phyloP scores from a whole-genome alignment of 2,113 vertebrate genomes.

The Phaetusa simplex region DNA sequence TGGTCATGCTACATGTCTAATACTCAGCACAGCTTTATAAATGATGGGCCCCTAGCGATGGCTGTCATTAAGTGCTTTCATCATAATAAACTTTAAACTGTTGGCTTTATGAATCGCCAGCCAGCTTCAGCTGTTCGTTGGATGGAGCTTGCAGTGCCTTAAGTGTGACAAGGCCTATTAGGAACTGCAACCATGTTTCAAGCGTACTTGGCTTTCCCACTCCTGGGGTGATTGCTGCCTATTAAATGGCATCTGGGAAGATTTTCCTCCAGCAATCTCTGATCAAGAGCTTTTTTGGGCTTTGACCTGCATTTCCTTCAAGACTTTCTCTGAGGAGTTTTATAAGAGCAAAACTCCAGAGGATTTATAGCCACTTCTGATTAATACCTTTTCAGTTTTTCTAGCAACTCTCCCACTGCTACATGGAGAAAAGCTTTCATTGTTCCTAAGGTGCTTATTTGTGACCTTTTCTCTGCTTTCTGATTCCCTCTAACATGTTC shows the following conservation, averaged over 20 bases:
- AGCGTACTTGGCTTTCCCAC: constrained; percentile 84
- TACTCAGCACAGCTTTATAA: constrained; percentile 86
- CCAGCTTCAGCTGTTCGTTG: constrained; percentile 85
- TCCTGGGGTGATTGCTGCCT: constrained; percentile 88
- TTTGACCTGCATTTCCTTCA: constrained; percentile 88
- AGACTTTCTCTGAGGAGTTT: constrained; percentile 88
- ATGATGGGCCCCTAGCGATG: constrained; percentile 86
- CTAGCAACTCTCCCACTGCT: constrained; percentile 81
- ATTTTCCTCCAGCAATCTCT: constrained; percentile 87
- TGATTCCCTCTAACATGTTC: constrained; percentile 78
- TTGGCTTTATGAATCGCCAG: constrained; percentile 90
- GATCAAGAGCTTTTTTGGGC: constrained; percentile 89
- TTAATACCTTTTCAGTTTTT: constrained; percentile 86
- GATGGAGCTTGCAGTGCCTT: constrained; percentile 84
- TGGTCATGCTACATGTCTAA: constrained; percentile 89
- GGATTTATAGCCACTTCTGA: constrained; percentile 90
- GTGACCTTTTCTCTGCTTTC: constrained; percentile 83
- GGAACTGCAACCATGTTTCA: constrained; percentile 87
- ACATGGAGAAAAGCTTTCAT: constrained; percentile 83
- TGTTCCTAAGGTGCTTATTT: constrained; percentile 84
- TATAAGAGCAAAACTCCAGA: constrained; percentile 87
- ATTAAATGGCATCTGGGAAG: constrained; percentile 87
- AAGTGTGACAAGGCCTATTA: constrained; percentile 90
- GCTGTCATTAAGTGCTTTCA: constrained; percentile 91
- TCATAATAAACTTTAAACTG: constrained; percentile 93